These are phyloP conservation scores for Pachyramphus minor DNA, from an alignment of 2,113 vertebrate species.

Conservation along the genomic window DNA sequence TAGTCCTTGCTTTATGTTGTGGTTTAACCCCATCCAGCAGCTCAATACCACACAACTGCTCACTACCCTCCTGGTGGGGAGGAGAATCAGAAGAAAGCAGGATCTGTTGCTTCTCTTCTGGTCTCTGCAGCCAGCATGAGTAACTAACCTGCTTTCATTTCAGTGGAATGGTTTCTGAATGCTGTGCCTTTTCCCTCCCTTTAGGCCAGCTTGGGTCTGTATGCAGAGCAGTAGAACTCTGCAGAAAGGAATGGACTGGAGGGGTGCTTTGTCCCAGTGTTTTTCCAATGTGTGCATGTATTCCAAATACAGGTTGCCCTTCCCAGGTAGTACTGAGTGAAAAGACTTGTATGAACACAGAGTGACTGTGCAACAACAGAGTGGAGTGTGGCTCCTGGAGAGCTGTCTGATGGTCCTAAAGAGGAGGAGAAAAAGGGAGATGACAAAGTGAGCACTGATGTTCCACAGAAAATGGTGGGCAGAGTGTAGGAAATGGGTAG, in stretches of 20 bases:
- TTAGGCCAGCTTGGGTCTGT: neutral
- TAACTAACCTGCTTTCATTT: neutral
- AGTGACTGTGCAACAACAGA: rapidly evolving
- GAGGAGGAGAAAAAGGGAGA: neutral
- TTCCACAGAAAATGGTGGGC: neutral
- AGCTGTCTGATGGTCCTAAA: neutral
- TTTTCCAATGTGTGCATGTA: neutral
- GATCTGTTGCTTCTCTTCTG: neutral
- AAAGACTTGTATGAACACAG: neutral
- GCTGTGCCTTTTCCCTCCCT: neutral
- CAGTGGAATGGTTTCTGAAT: neutral
- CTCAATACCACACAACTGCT: neutral
- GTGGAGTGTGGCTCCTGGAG: neutral
- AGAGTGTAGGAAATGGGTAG: neutral
- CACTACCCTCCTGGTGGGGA: neutral
- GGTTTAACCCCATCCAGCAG: neutral
- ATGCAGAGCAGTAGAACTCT: neutral
- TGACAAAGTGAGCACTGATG: neutral
- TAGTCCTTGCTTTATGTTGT: neutral
- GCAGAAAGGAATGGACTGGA: neutral
- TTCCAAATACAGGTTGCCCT: neutral
- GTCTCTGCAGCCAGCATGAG: neutral
- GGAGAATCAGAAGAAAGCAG: neutral
- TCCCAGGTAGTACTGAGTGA: neutral
- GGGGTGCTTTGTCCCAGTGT: neutral